phyloP scores from a whole-genome alignment of 2,113 vertebrate genomes.

The Notarius lentiginosus region DNA sequence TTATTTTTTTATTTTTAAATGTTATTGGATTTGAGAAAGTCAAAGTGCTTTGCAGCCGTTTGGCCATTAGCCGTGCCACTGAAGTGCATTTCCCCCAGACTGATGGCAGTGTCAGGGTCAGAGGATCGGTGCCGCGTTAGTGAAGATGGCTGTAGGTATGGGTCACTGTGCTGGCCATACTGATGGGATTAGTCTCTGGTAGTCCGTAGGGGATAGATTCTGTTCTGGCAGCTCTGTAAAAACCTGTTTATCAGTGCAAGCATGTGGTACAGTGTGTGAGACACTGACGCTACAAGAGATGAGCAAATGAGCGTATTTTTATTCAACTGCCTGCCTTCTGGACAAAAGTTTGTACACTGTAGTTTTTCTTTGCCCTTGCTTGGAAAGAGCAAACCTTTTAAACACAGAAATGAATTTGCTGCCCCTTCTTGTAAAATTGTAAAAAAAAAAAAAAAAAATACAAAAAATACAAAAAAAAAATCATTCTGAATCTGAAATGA shows the following conservation, averaged over 20 bases:
- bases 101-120: constrained; percentile 75
- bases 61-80: constrained; percentile 81
- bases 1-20: constrained; percentile 2
- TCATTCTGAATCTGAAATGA: constrained; percentile 76
- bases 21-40: constrained; percentile 52
- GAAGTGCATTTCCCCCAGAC: constrained; percentile 84
- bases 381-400: constrained; percentile 87
- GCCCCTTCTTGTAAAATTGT: constrained; percentile 70
- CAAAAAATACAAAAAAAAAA: constrained; percentile 58
- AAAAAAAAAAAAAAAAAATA: constrained; percentile 64
- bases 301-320: constrained; percentile 85
- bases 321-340: constrained; percentile 85
- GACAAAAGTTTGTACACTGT: constrained; percentile 99
- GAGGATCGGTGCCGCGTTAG: constrained; percentile 58
- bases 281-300: constrained; percentile 84
- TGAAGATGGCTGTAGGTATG: constrained; percentile 85
- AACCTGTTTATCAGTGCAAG: constrained; percentile 67
- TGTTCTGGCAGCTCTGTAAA: constrained; percentile 85
- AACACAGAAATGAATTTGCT: constrained; percentile 78
- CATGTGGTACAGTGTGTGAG: constrained; percentile 49
- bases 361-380: constrained; percentile 83
- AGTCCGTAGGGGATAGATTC: constrained; percentile 80
- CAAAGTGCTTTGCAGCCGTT: constrained; percentile 89
- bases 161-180: constrained; percentile 70
- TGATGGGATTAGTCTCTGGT: constrained; percentile 89